Evolutionary conservation across 2,797 vertebrate genomes (phyloP), one percentile per base, ranked within the genome.

Genomic region (Sebastes minor): DNA sequence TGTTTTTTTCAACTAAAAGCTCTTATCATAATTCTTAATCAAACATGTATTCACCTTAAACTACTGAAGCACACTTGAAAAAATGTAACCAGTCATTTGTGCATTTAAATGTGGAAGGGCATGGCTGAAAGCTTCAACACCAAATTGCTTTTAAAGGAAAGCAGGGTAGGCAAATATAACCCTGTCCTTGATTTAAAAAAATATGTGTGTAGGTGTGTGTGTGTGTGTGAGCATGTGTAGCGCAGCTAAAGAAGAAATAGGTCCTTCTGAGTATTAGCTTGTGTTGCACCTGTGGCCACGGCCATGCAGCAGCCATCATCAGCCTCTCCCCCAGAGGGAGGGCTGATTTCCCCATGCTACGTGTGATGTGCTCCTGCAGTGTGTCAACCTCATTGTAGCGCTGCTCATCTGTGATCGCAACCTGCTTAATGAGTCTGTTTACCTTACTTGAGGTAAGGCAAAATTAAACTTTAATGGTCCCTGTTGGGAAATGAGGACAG

Each of bases 401-500:
- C 78, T 79, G 79, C 88, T 91, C 81, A 78, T 76, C 91, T 90
- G 90, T 92, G 93, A 95, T 93, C 85, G 83, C 80, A 81, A 75
- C 82, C 77, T 59, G 66, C 83, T 82, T 93, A 95, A 95, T 95
- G 82, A 95, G 82, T 68, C 74, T 92, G 92, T 94, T 95, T 94
- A 90, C 83, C 74, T 84, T 49, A 68, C 87, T 59, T 33, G 62
- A 89, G 78, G 82, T 82, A 69, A 63, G 75, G 55, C 35, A 46
- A 86, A 92, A 89, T 88, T 16, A 89, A 90, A 90, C 83, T 80
- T 85, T 90, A 89, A 93, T 83, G 59, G 80, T 6, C 63, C 59
- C 85, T 49, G 30, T 62, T 66, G 89, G 89, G 74, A 72, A 30
- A 78, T 28, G 20, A 42, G 60, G 49, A 42, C 35, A 20, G 2